Evolutionary conservation across 2,888 invertebrate species (phyloP), one percentile per base, ranked within the genome.

Genomic region (Steinernema carpocapsae): DNA sequence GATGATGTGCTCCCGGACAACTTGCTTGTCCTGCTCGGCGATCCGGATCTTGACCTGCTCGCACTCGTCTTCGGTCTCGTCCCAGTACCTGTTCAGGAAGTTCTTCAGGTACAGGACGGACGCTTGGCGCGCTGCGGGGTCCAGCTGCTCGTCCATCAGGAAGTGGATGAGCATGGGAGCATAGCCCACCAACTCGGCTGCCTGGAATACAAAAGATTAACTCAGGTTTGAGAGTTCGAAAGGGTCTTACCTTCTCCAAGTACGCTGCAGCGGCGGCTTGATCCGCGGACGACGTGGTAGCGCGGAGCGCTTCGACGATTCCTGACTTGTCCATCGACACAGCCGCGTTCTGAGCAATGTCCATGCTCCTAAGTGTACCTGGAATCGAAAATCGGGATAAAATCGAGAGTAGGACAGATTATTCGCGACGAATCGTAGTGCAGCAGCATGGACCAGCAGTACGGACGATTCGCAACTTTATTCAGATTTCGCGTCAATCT

Each of bases 101-200:
- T 97, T 99, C 90, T 99, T 99, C 80, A 99, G 90, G 90, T 96
- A 99, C 82, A 99, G 94, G 48, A 93, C 97, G 84, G 94, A 89
- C 85, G 85, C 97, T 90, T 97, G 97, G 79, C 97, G 91, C 0
- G 96, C 93, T 79, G 95, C 94, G 91, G 94, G 92, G 78, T 95
- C 93, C 70, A 95, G 91, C 59, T 88, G 83, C 83, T 94, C 94
- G 89, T 92, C 92, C 94, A 96, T 94, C 74, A 97, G 93, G 77
- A 97, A 93, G 91, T 95, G 94, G 72, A 99, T 91, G 76, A 99
- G 90, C 70, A 93, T 92, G 72, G 97, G 97, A 72, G 94, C 93
- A 90, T 99, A 99, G 29, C 96, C 96, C 88, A 96, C 95, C 79
- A 97, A 95, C 91, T 94, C 94, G 88, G 94, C 93, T 82, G 94